A percentile compares a stretch with the other conserved stretches of the same genome.
Evolutionary conservation across 2,797 vertebrate species (phyloP).

Genomic region (Micropoecilia bifurca): DNA sequence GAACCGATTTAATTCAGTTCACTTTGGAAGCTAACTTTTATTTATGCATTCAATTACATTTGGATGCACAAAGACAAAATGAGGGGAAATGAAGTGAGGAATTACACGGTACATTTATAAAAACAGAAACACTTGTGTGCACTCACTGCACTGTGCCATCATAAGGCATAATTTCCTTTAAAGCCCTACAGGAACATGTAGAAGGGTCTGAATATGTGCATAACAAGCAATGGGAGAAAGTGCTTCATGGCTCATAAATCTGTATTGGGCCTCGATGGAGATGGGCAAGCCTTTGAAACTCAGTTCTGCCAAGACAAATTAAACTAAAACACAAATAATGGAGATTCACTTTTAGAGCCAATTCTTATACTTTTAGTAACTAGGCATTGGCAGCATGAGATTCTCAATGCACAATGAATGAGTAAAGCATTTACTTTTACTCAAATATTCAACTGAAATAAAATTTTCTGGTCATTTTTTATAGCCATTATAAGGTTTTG

Average conservation of each 20-base stretch:
- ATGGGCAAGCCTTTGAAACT: constrained; percentile 43
- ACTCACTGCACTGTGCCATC: constrained; percentile 43
- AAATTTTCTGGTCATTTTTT: no score
- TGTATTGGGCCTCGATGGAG: constrained; percentile 39
- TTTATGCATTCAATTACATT: constrained; percentile 39
- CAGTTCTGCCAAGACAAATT: constrained; percentile 49
- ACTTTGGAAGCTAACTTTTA: constrained; percentile 26
- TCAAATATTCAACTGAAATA: no score
- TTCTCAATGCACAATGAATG: neutral
- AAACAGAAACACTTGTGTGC: constrained; percentile 39
- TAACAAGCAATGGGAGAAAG: constrained; percentile 66
- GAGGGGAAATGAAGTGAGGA: constrained; percentile 39
- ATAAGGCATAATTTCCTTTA: constrained; percentile 57
- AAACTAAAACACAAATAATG: constrained; percentile 16
- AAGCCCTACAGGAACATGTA: constrained; percentile 57
- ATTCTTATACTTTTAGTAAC: neutral
- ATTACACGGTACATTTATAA: constrained; percentile 35
- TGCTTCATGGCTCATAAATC: constrained; percentile 71
- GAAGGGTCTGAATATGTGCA: constrained; percentile 66
- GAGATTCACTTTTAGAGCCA: neutral
- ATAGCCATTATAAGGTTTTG: neutral
- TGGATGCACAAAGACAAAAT: constrained; percentile 40
- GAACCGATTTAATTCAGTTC: constrained; percentile 13
- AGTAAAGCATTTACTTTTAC: neutral
- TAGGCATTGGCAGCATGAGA: neutral